These are phyloP conservation scores for Passerina amoena DNA, from an alignment of 2,113 vertebrate genomes.

Conservation along the genomic window DNA sequence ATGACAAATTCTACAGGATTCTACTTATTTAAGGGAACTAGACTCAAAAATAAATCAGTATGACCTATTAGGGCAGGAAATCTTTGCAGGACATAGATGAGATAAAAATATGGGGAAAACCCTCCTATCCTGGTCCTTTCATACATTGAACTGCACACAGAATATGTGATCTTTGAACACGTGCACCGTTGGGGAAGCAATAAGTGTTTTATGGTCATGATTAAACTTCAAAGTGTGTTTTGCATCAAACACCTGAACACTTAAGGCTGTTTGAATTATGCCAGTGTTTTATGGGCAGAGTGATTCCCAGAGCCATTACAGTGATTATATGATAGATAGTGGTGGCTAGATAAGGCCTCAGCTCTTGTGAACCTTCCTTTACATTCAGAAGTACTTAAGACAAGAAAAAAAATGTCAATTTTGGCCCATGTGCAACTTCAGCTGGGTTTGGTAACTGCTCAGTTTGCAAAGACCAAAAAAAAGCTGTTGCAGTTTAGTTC, in stretches of 20 bases:
- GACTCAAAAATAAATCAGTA: neutral
- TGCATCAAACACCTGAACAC: neutral
- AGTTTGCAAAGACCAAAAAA: neutral
- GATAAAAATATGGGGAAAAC: neutral
- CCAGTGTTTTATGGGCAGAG: neutral
- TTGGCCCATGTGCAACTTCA: neutral
- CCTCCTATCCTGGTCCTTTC: neutral
- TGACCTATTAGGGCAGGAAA: neutral
- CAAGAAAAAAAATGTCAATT: neutral
- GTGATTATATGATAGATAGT: neutral
- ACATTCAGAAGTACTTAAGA: neutral
- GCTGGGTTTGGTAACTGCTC: neutral
- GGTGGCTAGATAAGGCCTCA: neutral
- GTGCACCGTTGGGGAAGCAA: neutral
- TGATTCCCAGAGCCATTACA: neutral
- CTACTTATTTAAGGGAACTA: neutral
- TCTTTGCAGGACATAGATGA: neutral
- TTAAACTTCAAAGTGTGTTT: slow-evolving; percentile 52
- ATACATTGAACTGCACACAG: neutral
- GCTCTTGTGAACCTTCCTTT: neutral
- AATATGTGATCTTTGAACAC: neutral
- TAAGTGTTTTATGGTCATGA: slow-evolving; percentile 16
- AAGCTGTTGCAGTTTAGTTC: neutral
- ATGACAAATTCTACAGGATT: neutral
- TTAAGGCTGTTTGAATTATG: neutral